Base-by-base conservation (phyloP, 2,888 invertebrate genomes). In the Ichneumoninae sp. region DNA sequence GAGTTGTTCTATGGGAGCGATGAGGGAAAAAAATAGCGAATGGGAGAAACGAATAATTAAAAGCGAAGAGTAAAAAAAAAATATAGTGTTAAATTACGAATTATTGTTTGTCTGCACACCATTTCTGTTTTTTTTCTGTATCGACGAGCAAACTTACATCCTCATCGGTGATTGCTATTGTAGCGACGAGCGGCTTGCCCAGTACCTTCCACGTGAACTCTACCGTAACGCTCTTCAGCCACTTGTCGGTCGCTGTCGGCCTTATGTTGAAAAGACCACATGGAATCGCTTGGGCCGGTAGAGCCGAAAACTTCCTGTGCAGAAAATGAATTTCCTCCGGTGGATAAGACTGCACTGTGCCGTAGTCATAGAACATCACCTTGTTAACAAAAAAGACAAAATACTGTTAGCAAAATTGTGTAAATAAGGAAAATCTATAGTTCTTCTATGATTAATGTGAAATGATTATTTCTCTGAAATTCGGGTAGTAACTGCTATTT, bases 331-430 rank as follows among this genome's bases (percentile, higher is more conserved):
- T 4, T 13, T 87, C 87, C 0, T 88, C 70, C 10, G 90, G 79
- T 16, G 86, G 52, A 78, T 91, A 91, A 0, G 89, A 88, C 78
- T 91, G 89, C 0, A 92, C 66, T 13, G 93, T 93, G 0, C 93
- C 93, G 66, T 90, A 93, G 81, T 93, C 93, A 69, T 93, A 93
- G 80, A 93, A 93, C 33, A 92, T 69, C 44, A 93, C 83, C 93
- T 93, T 68, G 22, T 71, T 82, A 80, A 62, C 22, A 75, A 80
- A 82, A 71, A 78, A 71, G 74, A 70, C 72, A 69, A 57, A 44
- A 30, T 50, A n/a, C 40, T 19, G 50, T 65, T 60, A 40, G 6
- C 5, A n/a, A 50, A 26, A 22, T 1, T 54, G 33, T 30, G 50
- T 22, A n/a, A 16, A 13, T 7, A 19, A 3, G 30, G 8, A 72